Evolutionary conservation across 2,888 invertebrate genomes (phyloP).

Genomic region (Rugalucina vietnamica): DNA sequence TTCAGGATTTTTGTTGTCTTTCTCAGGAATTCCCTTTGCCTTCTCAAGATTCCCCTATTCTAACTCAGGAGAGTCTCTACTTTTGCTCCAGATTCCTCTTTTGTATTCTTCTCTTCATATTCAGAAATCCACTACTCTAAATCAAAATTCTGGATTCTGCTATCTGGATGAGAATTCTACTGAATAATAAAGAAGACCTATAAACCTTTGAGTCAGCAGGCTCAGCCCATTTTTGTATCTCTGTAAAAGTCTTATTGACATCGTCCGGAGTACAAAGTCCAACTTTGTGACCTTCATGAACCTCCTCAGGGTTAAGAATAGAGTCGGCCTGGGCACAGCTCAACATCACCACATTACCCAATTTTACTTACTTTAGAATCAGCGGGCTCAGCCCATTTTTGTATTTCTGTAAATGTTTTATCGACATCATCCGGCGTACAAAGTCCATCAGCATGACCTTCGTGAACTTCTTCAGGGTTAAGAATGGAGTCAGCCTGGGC

Average conservation of each 20-base stretch:
- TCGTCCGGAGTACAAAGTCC: constrained; percentile 86
- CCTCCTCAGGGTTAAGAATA: constrained; percentile 81
- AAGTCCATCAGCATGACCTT: constrained; percentile 88
- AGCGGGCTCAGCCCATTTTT: constrained; percentile 91
- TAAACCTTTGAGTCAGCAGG: constrained; percentile 91
- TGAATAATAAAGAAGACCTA: too few relatives aligned
- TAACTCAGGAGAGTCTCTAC: too few relatives aligned
- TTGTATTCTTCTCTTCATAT: too few relatives aligned
- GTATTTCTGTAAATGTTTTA: constrained; percentile 88
- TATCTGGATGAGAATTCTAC: too few relatives aligned
- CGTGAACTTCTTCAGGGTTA: constrained; percentile 82
- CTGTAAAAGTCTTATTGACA: constrained; percentile 88
- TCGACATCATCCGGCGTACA: constrained; percentile 87
- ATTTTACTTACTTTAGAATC: constrained; percentile 88
- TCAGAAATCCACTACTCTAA: too few relatives aligned
- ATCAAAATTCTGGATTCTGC: too few relatives aligned
- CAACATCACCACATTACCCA: not conserved
- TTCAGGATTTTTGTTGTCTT: too few relatives aligned
- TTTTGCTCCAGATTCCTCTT: too few relatives aligned
- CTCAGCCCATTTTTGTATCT: constrained; percentile 92
- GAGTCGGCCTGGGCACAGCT: constrained; percentile 79
- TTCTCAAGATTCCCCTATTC: too few relatives aligned
- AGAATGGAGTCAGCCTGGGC: constrained; percentile 77
- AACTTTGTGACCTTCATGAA: constrained; percentile 87
- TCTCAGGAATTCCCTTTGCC: too few relatives aligned